Percentiles rank a stretch among this genome's conserved stretches.
Evolutionary conservation across 2,113 vertebrate species (phyloP).

Genomic region (Gasterosteus nipponicus): DNA sequence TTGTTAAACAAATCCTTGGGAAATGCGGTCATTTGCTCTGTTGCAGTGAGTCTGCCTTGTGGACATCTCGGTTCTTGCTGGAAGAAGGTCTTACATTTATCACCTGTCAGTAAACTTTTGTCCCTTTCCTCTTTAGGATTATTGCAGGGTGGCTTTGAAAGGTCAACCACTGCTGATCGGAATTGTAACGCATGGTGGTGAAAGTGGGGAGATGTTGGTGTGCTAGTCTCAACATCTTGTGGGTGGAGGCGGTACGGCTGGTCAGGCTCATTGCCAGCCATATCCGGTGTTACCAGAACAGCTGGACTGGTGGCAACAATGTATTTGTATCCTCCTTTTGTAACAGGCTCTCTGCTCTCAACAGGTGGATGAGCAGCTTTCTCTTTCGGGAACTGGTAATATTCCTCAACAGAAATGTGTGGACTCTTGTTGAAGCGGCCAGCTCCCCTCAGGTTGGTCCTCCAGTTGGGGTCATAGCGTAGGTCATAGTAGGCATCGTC

Average conservation of each 20-base stretch:
- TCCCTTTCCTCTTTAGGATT: conserved; percentile 1
- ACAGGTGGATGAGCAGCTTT: conserved; percentile 9
- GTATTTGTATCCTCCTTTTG: conserved; percentile 46
- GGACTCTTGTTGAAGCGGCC: conserved; percentile 14
- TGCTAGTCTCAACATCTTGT: conserved; percentile 17
- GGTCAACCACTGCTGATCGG: not conserved
- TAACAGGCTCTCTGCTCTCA: not conserved
- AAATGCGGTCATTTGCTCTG: not conserved
- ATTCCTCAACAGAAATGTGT: not conserved
- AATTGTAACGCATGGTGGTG: not conserved
- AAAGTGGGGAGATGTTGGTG: not conserved
- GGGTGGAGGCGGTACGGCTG: conserved; percentile 57
- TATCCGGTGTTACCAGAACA: conserved; percentile 11
- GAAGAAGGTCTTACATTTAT: conserved; percentile 1
- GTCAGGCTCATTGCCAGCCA: not conserved
- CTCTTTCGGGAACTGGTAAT: conserved; percentile 22
- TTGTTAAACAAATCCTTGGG: conserved; percentile 16
- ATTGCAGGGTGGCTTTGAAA: not conserved
- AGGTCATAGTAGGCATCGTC: conserved; percentile 78
- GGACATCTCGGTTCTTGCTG: not conserved
- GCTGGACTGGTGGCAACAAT: conserved; percentile 23
- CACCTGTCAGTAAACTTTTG: not conserved
- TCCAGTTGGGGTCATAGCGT: conserved; percentile 85
- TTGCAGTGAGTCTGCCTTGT: not conserved
- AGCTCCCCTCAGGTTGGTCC: conserved; percentile 53